Conservation (phyloP, 2,888 invertebrate species). For the Amitus sp. region DNA sequence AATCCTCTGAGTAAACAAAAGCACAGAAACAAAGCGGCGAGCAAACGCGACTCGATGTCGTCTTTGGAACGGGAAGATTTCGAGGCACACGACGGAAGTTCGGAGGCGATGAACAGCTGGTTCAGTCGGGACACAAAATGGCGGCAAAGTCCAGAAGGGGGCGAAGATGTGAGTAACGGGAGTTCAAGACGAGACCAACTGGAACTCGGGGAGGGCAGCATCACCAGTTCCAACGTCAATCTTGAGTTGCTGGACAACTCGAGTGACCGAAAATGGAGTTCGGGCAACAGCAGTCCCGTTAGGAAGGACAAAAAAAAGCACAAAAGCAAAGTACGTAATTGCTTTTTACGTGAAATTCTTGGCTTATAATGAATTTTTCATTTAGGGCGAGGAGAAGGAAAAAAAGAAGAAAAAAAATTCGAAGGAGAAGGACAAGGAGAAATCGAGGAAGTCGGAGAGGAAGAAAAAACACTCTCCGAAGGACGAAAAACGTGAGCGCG, state of each 20-base stretch:
- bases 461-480: slow-evolving; percentile 66
- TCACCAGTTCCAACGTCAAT: slow-evolving; percentile 70
- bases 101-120: slow-evolving; percentile 71
- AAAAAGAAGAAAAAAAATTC: slow-evolving; percentile 68
- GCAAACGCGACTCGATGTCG: slow-evolving; percentile 56
- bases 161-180: slow-evolving; percentile 68
- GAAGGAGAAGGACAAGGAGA: slow-evolving; percentile 67
- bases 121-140: slow-evolving; percentile 74
- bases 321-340: slow-evolving; percentile 57
- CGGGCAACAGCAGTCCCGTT: slow-evolving; percentile 60
- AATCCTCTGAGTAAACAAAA: slow-evolving; percentile 61
- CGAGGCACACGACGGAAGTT: slow-evolving; percentile 47
- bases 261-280: slow-evolving; percentile 57
- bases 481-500: slow-evolving; percentile 66
- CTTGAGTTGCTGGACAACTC: slow-evolving; percentile 65
- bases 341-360: no score
- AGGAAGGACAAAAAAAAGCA: slow-evolving; percentile 62
- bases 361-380: slow-evolving; percentile 30
- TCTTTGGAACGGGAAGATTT: slow-evolving; percentile 60
- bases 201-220: slow-evolving; percentile 64
- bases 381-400: slow-evolving; percentile 68
- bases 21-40: slow-evolving; percentile 51
- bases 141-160: slow-evolving; percentile 81
- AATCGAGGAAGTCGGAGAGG: slow-evolving; percentile 66
- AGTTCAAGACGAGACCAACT: slow-evolving; percentile 67